A percentile compares a stretch with the other conserved stretches of the same genome.
phyloP scores from a whole-genome alignment of 2,113 vertebrate species.

The Sciurus niger region DNA sequence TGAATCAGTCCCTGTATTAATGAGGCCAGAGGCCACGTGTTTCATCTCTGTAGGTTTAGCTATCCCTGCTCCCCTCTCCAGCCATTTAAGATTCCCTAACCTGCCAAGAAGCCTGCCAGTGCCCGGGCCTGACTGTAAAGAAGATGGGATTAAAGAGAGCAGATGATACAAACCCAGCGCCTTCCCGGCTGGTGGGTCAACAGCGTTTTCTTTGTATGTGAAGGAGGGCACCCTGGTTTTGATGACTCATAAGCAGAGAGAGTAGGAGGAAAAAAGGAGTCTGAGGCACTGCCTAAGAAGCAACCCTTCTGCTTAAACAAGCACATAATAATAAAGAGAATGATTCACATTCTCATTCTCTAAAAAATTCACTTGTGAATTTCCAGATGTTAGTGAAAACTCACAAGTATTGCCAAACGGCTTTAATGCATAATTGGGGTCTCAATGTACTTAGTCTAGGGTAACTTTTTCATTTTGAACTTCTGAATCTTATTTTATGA shows the following conservation, averaged over 20 bases:
- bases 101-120: neutral
- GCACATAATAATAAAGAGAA: slow-evolving; percentile 56
- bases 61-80: neutral
- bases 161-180: neutral
- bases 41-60: neutral
- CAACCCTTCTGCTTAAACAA: slow-evolving; percentile 41
- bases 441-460: neutral
- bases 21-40: neutral
- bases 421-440: neutral
- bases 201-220: slow-evolving; percentile 43
- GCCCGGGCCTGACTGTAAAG: neutral
- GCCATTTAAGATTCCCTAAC: neutral
- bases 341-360: slow-evolving; percentile 50
- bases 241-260: slow-evolving; percentile 68
- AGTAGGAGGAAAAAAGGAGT: slow-evolving; percentile 59
- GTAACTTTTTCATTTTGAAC: slow-evolving; percentile 50
- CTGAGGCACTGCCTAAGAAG: neutral
- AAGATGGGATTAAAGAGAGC: neutral
- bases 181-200: slow-evolving; percentile 12
- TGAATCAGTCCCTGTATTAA: neutral
- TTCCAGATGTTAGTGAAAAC: slow-evolving; percentile 55
- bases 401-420: neutral
- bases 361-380: slow-evolving; percentile 40
- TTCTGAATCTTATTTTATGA: slow-evolving; percentile 38
- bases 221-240: neutral